Conservation (phyloP, 2,797 vertebrate genomes). For the Liparis tanakae region DNA sequence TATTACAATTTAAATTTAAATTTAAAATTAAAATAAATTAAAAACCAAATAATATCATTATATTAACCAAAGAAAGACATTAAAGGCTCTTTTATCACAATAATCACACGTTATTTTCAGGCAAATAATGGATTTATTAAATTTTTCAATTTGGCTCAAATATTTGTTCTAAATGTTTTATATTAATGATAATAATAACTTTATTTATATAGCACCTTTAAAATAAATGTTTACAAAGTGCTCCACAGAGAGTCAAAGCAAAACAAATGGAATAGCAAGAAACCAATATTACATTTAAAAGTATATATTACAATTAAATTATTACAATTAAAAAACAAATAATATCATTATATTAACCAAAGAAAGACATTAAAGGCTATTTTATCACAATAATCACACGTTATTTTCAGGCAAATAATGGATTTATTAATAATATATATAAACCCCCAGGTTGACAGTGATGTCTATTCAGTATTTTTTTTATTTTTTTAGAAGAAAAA, state of each 20-base stretch:
- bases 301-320: too few species aligned
- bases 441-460: not conserved
- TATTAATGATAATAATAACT: not conserved
- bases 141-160: not conserved
- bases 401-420: not conserved
- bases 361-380: not conserved
- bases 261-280: too few species aligned
- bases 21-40: too few species aligned
- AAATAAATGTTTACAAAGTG: too few species aligned
- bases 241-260: too few species aligned
- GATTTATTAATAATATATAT: not conserved
- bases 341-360: not conserved
- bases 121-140: not conserved
- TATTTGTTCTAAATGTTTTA: not conserved
- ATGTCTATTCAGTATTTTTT: not conserved
- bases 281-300: too few species aligned
- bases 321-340: too few species aligned
- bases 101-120: not conserved
- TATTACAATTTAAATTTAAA: too few species aligned
- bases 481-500: too few species aligned
- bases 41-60: not conserved
- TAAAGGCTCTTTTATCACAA: not conserved
- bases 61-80: not conserved
- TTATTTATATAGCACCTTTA: too few species aligned
- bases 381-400: not conserved